Conservation (phyloP, 2,113 vertebrate species). For the Aramus guarauna region DNA sequence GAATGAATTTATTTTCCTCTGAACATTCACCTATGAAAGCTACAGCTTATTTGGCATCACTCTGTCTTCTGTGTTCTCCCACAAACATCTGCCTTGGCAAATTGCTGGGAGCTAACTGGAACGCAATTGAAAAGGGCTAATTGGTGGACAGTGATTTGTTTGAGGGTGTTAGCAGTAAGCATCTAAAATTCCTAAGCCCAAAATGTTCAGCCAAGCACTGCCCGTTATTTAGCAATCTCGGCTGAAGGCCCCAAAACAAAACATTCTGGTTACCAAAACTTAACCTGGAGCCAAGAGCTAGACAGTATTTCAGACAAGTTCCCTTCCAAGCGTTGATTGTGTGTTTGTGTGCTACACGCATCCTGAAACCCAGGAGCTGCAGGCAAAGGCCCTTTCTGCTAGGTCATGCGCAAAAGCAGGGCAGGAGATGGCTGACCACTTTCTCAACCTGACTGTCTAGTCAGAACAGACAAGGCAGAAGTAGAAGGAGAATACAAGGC, state of each 20-base stretch:
- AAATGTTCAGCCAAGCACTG: neutral
- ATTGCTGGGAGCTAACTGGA: neutral
- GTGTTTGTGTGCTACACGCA: neutral
- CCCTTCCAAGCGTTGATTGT: neutral
- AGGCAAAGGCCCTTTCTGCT: neutral
- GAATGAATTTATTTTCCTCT: neutral
- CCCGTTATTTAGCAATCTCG: neutral
- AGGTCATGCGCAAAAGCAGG: neutral
- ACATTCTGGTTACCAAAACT: neutral
- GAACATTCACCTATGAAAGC: neutral
- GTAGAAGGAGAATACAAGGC: neutral
- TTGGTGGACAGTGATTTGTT: neutral
- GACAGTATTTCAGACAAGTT: neutral
- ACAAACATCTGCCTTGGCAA: constrained; percentile 9
- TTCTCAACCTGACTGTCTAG: neutral
- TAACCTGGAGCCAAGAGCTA: neutral
- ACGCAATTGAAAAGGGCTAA: neutral
- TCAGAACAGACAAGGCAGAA: neutral
- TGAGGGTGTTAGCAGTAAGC: neutral
- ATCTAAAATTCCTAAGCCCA: neutral
- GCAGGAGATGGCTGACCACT: neutral
- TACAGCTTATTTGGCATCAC: neutral
- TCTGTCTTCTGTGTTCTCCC: neutral
- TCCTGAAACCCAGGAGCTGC: neutral
- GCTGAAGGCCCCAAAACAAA: neutral